Conservation (phyloP, 2,888 invertebrate species). For the Lampropteryx suffumata region DNA sequence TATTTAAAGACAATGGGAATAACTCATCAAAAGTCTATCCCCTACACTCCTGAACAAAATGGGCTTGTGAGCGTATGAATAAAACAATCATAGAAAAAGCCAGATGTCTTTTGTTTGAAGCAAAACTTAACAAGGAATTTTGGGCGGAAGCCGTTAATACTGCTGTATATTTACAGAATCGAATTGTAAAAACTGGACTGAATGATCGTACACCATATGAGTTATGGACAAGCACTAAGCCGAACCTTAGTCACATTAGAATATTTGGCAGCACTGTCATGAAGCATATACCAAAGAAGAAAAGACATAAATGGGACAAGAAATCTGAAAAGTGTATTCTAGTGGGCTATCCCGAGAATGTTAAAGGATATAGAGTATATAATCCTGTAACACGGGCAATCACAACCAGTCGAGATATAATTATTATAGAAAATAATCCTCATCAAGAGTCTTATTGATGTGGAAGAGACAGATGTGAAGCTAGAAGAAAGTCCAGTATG, state of each 20-base stretch:
- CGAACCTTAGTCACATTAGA: background rate
- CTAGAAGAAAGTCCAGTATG: background rate
- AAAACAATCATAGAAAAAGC: background rate
- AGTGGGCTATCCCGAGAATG: background rate
- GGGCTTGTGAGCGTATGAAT: background rate
- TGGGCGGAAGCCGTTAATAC: constrained; percentile 7
- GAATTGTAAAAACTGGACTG: constrained; percentile 1
- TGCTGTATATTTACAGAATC: background rate
- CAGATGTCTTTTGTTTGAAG: background rate
- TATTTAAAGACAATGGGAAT: background rate
- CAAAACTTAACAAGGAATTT: background rate
- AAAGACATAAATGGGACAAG: constrained; percentile 4
- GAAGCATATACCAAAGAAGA: constrained; percentile 5
- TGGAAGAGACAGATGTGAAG: constrained; percentile 13
- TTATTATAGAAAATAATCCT: background rate
- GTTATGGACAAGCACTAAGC: constrained; percentile 20
- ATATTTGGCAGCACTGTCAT: constrained; percentile 7
- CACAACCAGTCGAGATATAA: background rate
- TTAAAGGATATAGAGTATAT: constrained; percentile 1
- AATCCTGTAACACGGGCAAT: background rate
- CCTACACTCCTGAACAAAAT: constrained; percentile 1
- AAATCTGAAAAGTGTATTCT: background rate
- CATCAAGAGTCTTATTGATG: constrained; percentile 13
- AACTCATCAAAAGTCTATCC: background rate
- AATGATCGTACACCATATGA: constrained; percentile 28